phyloP scores from a whole-genome alignment of 2,888 invertebrate genomes.

The Deladenus siricidicola region DNA sequence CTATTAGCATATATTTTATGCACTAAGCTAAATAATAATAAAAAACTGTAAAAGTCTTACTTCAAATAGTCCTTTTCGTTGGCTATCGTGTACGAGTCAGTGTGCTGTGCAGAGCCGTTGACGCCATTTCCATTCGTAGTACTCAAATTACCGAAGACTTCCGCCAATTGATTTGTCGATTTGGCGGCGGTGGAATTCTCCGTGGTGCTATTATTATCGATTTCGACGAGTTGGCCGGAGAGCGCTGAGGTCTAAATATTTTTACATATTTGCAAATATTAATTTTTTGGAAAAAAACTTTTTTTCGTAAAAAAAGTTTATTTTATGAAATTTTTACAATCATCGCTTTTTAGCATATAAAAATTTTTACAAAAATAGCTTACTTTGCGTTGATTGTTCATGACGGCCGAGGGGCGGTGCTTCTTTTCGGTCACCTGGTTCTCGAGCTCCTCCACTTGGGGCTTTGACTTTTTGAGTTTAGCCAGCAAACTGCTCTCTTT shows the following conservation, averaged over 20 bases:
- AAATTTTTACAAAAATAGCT: not conserved
- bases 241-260: not conserved
- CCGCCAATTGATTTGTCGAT: slow-evolving; percentile 14
- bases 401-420: slow-evolving; percentile 45
- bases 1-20: no score
- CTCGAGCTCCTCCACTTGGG: slow-evolving; percentile 72
- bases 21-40: no score
- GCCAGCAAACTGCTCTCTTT: slow-evolving; percentile 84
- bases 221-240: slow-evolving; percentile 15
- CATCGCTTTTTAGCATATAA: not conserved
- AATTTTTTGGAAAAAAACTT: no score
- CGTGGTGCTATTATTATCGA: slow-evolving; percentile 10
- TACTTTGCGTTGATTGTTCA: slow-evolving; percentile 23
- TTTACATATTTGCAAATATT: no score
- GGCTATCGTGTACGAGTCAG: slow-evolving; percentile 6
- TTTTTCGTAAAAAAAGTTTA: no score
- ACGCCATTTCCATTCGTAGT: slow-evolving; percentile 4
- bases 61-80: slow-evolving; percentile 25
- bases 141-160: slow-evolving; percentile 17
- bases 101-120: not conserved
- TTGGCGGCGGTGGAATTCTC: not conserved
- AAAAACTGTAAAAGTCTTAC: no score
- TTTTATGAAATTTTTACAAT: no score
- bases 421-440: slow-evolving; percentile 50
- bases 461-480: slow-evolving; percentile 95